These are phyloP conservation scores for Chrysina gloriosa DNA, from an alignment of 2,888 invertebrate species.

Conservation along the genomic window DNA sequence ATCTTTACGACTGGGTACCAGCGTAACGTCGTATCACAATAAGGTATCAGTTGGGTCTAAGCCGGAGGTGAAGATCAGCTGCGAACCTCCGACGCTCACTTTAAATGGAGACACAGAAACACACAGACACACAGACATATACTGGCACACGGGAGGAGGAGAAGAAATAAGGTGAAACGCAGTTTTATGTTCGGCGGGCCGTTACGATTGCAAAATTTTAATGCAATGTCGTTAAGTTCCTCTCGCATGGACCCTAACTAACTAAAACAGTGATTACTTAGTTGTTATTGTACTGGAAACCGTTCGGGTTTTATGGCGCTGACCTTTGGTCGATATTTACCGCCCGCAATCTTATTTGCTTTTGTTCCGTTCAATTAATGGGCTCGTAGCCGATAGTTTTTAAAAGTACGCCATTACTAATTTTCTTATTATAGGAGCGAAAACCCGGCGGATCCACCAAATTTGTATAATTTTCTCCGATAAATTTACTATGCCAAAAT, in stretches of 20 bases:
- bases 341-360: constrained; percentile 25
- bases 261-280: constrained; percentile 60
- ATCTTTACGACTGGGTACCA: constrained; percentile 58
- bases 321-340: constrained; percentile 37
- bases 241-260: constrained; percentile 52
- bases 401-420: not conserved
- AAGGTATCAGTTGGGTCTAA: constrained; percentile 45
- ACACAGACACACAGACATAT: constrained; percentile 15
- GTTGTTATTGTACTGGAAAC: constrained; percentile 53
- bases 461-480: not conserved
- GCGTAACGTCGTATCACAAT: constrained; percentile 47
- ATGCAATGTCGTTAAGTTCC: constrained; percentile 58
- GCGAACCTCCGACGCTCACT: constrained; percentile 19
- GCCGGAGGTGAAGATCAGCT: constrained; percentile 36
- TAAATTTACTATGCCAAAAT: not conserved
- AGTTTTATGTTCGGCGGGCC: constrained; percentile 50
- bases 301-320: constrained; percentile 37
- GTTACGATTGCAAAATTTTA: constrained; percentile 61
- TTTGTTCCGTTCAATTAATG: constrained; percentile 35
- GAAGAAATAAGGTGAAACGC: constrained; percentile 42
- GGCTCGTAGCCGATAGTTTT: not conserved
- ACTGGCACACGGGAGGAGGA: not conserved
- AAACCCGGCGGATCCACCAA: not conserved
- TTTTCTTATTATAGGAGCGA: constrained; percentile 5
- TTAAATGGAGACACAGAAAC: constrained; percentile 37